Evolutionary conservation across 1,140 invertebrate species (phyloP), one percentile per base, ranked within the genome.

Genomic region (Leptinotarsa undecemlineata): DNA sequence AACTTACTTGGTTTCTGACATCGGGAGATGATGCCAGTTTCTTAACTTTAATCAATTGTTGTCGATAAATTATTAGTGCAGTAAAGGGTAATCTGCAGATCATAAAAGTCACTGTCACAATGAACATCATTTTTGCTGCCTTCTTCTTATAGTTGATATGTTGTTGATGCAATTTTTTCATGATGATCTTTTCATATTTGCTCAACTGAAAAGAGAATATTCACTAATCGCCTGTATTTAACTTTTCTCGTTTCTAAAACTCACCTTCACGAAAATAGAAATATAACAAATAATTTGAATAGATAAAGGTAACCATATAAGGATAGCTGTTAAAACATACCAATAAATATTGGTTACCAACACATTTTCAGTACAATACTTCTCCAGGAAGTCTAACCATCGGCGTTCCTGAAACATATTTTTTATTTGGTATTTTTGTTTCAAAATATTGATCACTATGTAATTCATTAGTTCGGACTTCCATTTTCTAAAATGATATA

Each of bases 41-140:
- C 11, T 77, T 71, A 3, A 69, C 72, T 76, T 86, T 84, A 8
- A 86, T 81, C 68, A 88, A 81, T 73, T 88, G 87, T 73, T 88
- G 88, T 71, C 90, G 87, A 79, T 87, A 88, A 75, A 92, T 91
- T 15, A 92, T 87, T 51, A 91, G 80, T 1, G 88, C 87, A 21
- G 91, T 92, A 74, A 92, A 93, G 2, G 93, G 92, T 17, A 92
- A 76, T 72, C 92, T 89, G 78, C 92, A 91, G 3, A 90, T 79
- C 4, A 90, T 87, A 73, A 92, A 92, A 0, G 88, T 88, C 8
- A 93, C 68, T 1, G 93, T 87, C 2, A 94, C 88, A 20, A 91
- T 88, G 74, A 93, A 91, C 15, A 93, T 86, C n/a, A 91, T 91
- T 79, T 88, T 89, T 23, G 92, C 89, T 1, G 93, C 91, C 81